These are phyloP conservation scores for Tenrec ecaudatus DNA, from an alignment of 2,113 vertebrate species.

Conservation along the genomic window DNA sequence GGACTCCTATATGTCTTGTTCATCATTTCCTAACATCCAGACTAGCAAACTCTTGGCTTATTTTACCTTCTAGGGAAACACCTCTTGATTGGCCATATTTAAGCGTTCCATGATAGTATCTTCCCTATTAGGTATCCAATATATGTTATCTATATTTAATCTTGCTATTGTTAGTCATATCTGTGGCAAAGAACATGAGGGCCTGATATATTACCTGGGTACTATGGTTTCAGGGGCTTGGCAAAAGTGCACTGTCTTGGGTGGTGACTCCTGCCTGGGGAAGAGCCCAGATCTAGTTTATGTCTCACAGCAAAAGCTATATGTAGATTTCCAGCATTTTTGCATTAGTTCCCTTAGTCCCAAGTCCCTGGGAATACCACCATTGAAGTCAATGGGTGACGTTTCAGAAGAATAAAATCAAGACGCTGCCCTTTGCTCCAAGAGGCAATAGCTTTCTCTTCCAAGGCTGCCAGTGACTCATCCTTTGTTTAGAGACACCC, in stretches of 20 bases:
- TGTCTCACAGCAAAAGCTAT: neutral
- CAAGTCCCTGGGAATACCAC: neutral
- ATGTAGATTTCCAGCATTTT: neutral
- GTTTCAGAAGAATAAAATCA: neutral
- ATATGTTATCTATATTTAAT: neutral
- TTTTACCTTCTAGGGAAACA: neutral
- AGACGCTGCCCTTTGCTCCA: neutral
- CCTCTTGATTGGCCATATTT: neutral
- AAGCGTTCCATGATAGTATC: neutral
- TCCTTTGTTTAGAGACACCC: neutral
- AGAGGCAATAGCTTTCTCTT: neutral
- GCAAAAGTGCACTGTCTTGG: neutral
- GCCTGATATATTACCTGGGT: neutral
- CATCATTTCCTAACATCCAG: neutral
- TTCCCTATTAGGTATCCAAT: neutral
- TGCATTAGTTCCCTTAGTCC: neutral
- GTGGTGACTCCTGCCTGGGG: neutral
- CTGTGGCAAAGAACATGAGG: neutral
- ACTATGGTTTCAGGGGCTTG: neutral
- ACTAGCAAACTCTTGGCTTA: neutral
- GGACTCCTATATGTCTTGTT: neutral
- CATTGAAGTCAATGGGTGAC: fast-evolving
- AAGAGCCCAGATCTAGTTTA: neutral
- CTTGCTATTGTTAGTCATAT: neutral
- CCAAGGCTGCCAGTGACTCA: neutral